phyloP scores from a whole-genome alignment of 2,888 invertebrate genomes.

The Pristionchus entomophagus region DNA sequence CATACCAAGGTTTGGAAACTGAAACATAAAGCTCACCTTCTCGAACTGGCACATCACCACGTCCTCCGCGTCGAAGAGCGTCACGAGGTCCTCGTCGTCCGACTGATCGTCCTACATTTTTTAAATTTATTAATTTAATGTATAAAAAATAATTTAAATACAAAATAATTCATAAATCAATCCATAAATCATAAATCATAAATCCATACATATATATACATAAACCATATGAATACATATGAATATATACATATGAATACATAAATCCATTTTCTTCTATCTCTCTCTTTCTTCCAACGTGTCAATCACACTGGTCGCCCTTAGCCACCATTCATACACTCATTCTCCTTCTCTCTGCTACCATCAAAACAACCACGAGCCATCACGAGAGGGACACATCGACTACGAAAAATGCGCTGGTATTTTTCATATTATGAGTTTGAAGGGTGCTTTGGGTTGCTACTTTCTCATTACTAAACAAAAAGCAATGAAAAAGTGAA shows the following conservation, averaged over 20 bases:
- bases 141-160: not conserved
- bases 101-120: slow-evolving; percentile 89
- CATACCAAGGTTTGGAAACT: too few relatives aligned
- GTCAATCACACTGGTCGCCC: not conserved
- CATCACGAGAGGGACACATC: too few relatives aligned
- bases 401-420: not conserved
- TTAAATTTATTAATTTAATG: not conserved
- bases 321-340: not conserved
- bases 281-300: too few relatives aligned
- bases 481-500: too few relatives aligned
- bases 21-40: slow-evolving; percentile 84
- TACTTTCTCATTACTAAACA: too few relatives aligned
- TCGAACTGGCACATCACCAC: slow-evolving; percentile 99
- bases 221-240: too few relatives aligned
- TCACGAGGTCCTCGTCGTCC: slow-evolving; percentile 88
- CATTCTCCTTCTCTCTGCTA: not conserved
- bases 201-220: too few relatives aligned
- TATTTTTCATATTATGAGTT: too few relatives aligned
- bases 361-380: not conserved
- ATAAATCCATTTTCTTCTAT: too few relatives aligned
- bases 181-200: too few relatives aligned
- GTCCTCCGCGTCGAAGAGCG: slow-evolving; percentile 98
- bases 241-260: too few relatives aligned
- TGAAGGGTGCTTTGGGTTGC: too few relatives aligned
- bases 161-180: not conserved